Base-by-base conservation (phyloP, 2,888 invertebrate genomes). In the Lepidocyrtoides sp. region DNA sequence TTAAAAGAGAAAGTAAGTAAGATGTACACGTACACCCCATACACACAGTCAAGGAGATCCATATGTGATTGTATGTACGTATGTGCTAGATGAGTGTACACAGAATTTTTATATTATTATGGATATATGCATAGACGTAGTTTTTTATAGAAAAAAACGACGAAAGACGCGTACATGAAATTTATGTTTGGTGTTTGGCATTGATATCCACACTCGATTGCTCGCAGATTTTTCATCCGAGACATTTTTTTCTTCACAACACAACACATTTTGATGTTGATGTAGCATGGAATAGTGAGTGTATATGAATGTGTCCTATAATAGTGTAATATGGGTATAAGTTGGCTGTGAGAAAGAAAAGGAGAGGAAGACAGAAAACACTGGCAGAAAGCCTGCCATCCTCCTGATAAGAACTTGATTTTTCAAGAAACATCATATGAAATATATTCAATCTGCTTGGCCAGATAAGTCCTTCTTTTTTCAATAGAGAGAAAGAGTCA, bases 141-240 rank as follows among this genome's bases (percentile, higher is more conserved):
- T 81, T 41, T 32, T 57, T 20, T 23, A 79, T 82, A 57, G 85
- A 51, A 63, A 75, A 23, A 54, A 54, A 83, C 44, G 75, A 81
- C 82, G 41, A 81, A 69, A 86, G 82, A 85, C 92, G 92, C 92
- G 89, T 92, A 94, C 93, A 94, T 83, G 90, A 92, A 93, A 94
- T 94, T 93, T 94, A 93, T 94, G 93, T 94, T 92, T 93, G 94
- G 93, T 94, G 94, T 93, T 93, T 94, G 92, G 93, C 92, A 93
- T 93, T 93, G 94, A 94, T 94, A 94, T 93, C 93, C 93, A 94
- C 94, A 94, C 94, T 94, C 93, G 94, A 94, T 94, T 94, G 94
- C 94, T 93, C 93, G 92, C 93, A 94, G 94, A 94, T 94, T 94
- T 94, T 94, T 94, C 94, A 94, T 94, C 93, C 94, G 93, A 94